Percentiles rank a stretch among this genome's conserved stretches.
Evolutionary conservation across 2,113 vertebrate species (phyloP).

Genomic region (Athene noctua): DNA sequence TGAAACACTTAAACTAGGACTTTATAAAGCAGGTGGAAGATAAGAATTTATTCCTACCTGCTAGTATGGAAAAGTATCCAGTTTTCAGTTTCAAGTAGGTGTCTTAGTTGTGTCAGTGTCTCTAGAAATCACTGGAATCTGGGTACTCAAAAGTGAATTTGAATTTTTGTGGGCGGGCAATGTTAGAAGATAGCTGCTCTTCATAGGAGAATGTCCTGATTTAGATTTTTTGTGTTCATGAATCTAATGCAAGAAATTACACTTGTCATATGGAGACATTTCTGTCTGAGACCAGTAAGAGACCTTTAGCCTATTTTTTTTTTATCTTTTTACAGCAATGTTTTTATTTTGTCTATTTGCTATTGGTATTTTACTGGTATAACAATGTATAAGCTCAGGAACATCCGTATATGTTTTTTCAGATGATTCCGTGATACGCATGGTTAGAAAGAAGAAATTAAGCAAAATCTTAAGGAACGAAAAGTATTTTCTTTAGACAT

Average conservation of each 20-base stretch:
- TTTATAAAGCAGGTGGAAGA: not conserved
- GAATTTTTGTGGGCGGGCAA: not conserved
- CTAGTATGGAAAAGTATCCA: not conserved
- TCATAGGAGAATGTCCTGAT: rapidly evolving
- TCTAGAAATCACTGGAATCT: not conserved
- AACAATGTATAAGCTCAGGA: not conserved
- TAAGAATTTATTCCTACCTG: not conserved
- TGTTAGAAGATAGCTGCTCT: not conserved
- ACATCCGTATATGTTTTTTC: not conserved
- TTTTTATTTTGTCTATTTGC: not conserved
- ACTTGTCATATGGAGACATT: not conserved
- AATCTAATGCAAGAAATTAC: not conserved
- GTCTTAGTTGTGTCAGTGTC: not conserved
- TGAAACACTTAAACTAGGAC: not conserved
- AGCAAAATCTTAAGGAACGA: not conserved
- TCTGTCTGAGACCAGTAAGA: not conserved
- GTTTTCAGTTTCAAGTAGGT: not conserved
- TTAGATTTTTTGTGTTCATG: not conserved
- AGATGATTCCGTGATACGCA: not conserved
- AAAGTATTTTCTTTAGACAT: not conserved
- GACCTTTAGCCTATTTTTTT: not conserved
- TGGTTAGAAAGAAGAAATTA: not conserved
- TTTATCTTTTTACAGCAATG: too few relatives aligned
- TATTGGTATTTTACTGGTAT: not conserved
- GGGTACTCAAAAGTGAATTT: not conserved